phyloP scores from a whole-genome alignment of 1,140 invertebrate species.

The Drosophila paulistorum region DNA sequence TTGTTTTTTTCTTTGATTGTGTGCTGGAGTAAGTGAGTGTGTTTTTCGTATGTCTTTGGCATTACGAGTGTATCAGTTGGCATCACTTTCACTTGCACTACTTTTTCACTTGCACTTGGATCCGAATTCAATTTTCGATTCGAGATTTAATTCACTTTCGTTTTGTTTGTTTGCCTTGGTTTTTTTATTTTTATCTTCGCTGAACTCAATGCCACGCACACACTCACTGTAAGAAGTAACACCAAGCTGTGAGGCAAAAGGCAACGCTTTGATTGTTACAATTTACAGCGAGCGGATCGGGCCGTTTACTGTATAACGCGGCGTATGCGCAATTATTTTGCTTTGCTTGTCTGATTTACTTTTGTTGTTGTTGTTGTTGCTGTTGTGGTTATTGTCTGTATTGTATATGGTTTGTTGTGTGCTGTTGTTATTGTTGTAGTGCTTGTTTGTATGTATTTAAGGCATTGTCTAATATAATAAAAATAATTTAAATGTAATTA shows the following conservation, averaged over 20 bases:
- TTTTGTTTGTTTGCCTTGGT: conserved; percentile 6
- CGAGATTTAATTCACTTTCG: not conserved
- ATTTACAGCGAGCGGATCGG: conserved; percentile 75
- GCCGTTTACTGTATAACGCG: conserved; percentile 35
- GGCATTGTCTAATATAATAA: no score
- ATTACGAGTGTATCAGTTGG: conserved; percentile 44
- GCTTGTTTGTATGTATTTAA: not conserved
- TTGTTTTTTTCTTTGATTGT: not conserved
- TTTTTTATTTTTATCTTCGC: not conserved
- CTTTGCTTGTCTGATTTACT: not conserved
- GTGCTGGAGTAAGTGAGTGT: conserved; percentile 18
- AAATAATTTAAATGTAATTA: no score
- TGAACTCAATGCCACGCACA: conserved; percentile 35
- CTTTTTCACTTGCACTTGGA: conserved; percentile 45
- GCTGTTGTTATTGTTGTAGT: not conserved
- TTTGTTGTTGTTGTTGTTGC: not conserved
- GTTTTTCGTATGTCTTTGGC: conserved; percentile 44
- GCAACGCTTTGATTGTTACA: conserved; percentile 73
- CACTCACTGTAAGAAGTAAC: conserved; percentile 83
- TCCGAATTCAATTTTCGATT: conserved; percentile 14
- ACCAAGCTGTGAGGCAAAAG: conserved; percentile 72
- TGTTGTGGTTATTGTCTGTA: conserved; percentile 1
- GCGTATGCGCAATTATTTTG: conserved; percentile 53
- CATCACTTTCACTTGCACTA: conserved; percentile 52
- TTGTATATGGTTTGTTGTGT: conserved; percentile 1